Base-by-base conservation (phyloP, 2,888 invertebrate genomes). In the Sminthurides aquaticus region DNA sequence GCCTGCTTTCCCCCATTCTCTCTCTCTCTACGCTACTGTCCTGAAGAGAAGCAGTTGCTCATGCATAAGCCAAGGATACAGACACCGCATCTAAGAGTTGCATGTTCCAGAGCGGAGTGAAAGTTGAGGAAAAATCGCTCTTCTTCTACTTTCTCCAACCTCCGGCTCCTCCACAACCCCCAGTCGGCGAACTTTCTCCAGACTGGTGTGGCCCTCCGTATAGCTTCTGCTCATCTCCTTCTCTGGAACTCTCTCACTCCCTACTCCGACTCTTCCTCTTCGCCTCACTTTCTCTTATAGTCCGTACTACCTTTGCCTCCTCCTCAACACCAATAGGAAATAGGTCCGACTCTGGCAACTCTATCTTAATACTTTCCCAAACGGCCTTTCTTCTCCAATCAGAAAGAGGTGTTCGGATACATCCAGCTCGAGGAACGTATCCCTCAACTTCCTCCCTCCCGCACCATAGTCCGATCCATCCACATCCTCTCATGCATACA, bases 361-460 rank as follows among this genome's bases (percentile, higher is more conserved):
- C 15, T 52, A 15, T 15, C 20, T 52, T 22, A 22, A 52, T 20
- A 20, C 52, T 5, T 43, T 29, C 27, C 34, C 52, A 49, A 29
- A 8, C 27, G n/a, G 24, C 43, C 25, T 58, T 43, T 58, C 58
- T 58, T 58, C 58, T 58, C 48, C 34, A 58, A 58, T 58, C 58
- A 58, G 43, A 22, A 26, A 26, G 22, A 29, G 29, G 48, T 48
- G 59, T 59, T 34, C 48, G 24, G 29, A 28, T 57, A 27, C 57
- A 66, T 65, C 49, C 68, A 65, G 67, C 65, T 67, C 65, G 65
- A 68, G 67, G 62, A 34, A 34, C 43, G 15, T 11, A 15, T 5
- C 43, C 43, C 43, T 15, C 43, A 34, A 34, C 43, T 34, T 5
- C 43, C 43, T 34, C 43, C 43, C 43, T 15, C 15, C 43, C 43